Percentiles rank a stretch among this genome's conserved stretches.
phyloP scores from a whole-genome alignment of 2,888 invertebrate species.

The Hoplodrina blanda region DNA sequence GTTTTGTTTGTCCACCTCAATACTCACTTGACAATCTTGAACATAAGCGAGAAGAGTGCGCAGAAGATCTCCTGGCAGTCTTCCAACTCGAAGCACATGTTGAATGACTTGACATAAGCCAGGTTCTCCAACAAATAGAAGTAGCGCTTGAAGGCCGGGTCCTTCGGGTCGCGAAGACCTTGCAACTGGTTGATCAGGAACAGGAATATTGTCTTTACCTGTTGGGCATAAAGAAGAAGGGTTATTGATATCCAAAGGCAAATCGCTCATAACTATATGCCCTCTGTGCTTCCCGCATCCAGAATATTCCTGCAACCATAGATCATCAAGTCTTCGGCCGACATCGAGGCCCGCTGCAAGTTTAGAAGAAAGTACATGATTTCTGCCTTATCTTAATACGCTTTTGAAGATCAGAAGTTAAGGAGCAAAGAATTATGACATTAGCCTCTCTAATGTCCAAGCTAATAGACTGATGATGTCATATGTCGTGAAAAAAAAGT shows the following conservation, averaged over 20 bases:
- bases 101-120: conserved; percentile 99
- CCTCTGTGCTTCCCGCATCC: too few species aligned
- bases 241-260: not conserved
- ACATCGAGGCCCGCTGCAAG: too few species aligned
- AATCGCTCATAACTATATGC: not conserved
- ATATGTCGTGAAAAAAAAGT: not conserved
- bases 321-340: too few species aligned
- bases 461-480: not conserved
- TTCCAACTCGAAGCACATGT: conserved; percentile 99
- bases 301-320: too few species aligned
- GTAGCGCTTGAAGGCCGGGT: conserved; percentile 99
- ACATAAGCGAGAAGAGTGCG: conserved; percentile 97
- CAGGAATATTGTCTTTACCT: conserved; percentile 95
- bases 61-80: conserved; percentile 99
- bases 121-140: conserved; percentile 99
- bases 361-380: too few species aligned
- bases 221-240: conserved; percentile 32
- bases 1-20: too few species aligned
- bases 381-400: too few species aligned
- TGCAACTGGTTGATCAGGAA: conserved; percentile 98
- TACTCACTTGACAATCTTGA: conserved; percentile 98
- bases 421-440: too few species aligned
- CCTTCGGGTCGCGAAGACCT: conserved; percentile 98
- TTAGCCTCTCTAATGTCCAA: too few species aligned
- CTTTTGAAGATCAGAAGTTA: too few species aligned